phyloP scores from a whole-genome alignment of 2,797 vertebrate species.

The Vultur gryphus region DNA sequence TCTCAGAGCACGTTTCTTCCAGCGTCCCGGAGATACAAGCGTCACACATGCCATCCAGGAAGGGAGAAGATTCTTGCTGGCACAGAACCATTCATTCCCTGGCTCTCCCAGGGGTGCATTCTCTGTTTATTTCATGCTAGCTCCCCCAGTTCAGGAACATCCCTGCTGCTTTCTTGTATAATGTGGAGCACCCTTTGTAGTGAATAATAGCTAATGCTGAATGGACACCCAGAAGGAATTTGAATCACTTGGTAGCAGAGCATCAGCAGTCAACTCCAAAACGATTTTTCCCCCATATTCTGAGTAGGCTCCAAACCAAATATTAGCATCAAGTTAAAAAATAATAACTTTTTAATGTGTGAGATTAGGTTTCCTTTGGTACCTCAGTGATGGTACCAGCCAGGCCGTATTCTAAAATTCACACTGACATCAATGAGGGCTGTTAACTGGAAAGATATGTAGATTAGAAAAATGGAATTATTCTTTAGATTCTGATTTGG shows the following conservation, averaged over 20 bases:
- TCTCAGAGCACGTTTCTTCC: background rate
- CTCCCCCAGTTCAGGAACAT: background rate
- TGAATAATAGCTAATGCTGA: background rate
- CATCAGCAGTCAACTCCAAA: background rate
- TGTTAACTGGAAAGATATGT: background rate
- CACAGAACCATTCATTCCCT: background rate
- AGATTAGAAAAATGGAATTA: background rate
- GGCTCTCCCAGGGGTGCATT: background rate
- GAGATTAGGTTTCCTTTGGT: background rate
- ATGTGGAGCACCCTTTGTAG: background rate
- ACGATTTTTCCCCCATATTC: fast-evolving
- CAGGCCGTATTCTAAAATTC: background rate
- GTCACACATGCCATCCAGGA: fast-evolving
- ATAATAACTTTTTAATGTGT: background rate
- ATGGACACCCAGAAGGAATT: background rate
- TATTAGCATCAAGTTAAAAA: background rate
- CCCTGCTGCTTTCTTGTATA: background rate
- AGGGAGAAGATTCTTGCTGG: background rate
- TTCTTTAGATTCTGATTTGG: background rate
- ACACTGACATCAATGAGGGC: background rate
- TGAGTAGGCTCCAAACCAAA: background rate
- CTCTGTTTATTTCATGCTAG: background rate
- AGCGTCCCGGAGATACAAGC: background rate
- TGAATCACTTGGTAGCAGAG: background rate
- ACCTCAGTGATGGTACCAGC: background rate